These are phyloP conservation scores for Vimba vimba DNA, from an alignment of 2,113 vertebrate genomes.

Conservation along the genomic window DNA sequence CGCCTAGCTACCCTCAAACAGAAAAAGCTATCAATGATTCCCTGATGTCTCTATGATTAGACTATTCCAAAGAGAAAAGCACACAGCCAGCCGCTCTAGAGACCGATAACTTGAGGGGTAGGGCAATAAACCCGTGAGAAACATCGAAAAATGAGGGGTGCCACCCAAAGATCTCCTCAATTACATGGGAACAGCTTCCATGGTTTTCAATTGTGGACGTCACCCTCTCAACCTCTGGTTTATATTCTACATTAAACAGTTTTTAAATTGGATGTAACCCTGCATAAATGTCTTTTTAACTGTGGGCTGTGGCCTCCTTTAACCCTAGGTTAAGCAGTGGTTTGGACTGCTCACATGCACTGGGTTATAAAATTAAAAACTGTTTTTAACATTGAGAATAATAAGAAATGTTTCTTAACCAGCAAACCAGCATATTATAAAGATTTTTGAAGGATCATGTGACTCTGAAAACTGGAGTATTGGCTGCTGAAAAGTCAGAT, in stretches of 20 bases:
- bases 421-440: background rate
- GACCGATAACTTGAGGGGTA: background rate
- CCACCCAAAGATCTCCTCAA: background rate
- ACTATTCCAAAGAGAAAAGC: slow-evolving; percentile 8
- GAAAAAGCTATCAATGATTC: slow-evolving; percentile 12
- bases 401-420: background rate
- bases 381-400: background rate
- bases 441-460: background rate
- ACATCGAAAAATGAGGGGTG: background rate
- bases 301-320: background rate
- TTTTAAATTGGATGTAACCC: background rate
- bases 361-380: background rate
- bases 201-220: background rate
- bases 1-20: background rate
- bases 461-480: background rate
- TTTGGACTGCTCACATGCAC: background rate
- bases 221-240: background rate
- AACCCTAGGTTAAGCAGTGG: background rate
- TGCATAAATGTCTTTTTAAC: background rate
- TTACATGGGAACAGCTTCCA: background rate
- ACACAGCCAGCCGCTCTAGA: background rate
- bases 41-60: background rate
- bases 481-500: background rate
- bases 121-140: background rate
- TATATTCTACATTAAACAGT: background rate